A percentile compares a stretch with the other conserved stretches of the same genome.
phyloP scores from a whole-genome alignment of 2,113 vertebrate genomes.

The Sisor rabdophorus region DNA sequence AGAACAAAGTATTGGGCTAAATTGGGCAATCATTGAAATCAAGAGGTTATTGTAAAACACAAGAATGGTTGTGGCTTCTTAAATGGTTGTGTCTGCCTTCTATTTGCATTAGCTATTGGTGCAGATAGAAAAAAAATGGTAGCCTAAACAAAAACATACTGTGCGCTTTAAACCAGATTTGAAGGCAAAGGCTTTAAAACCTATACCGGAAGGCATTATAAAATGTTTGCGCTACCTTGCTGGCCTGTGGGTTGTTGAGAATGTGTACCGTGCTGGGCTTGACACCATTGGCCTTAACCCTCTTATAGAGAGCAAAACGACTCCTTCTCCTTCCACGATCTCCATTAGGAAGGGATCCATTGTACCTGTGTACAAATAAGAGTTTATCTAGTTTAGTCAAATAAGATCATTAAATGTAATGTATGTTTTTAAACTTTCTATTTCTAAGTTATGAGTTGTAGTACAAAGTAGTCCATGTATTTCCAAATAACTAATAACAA shows the following conservation, averaged over 20 bases:
- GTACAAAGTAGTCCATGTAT: too few species aligned
- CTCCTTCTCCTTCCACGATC: conserved; percentile 94
- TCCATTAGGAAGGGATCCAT: conserved; percentile 92
- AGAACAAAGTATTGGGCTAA: not conserved
- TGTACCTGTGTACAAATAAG: conserved; percentile 75
- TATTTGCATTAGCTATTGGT: not conserved
- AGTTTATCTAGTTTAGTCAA: not conserved
- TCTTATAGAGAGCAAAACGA: conserved; percentile 90
- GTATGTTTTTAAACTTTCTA: not conserved
- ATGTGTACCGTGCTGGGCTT: conserved; percentile 92
- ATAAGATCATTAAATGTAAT: not conserved
- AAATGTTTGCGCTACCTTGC: conserved; percentile 78
- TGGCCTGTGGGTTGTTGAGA: conserved; percentile 88
- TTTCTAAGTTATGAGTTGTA: too few species aligned
- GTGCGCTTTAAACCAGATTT: not conserved
- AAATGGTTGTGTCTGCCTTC: not conserved
- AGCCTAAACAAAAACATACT: not conserved
- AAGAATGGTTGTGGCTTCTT: too few species aligned
- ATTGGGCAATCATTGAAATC: not conserved
- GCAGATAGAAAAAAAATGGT: not conserved
- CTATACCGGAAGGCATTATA: conserved; percentile 17
- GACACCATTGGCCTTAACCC: conserved; percentile 89
- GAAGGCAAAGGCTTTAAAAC: too few species aligned
- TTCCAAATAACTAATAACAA: too few species aligned
- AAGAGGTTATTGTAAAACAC: not conserved